These are phyloP conservation scores for Liparis tanakae DNA, from an alignment of 2,797 vertebrate genomes.

Conservation along the genomic window DNA sequence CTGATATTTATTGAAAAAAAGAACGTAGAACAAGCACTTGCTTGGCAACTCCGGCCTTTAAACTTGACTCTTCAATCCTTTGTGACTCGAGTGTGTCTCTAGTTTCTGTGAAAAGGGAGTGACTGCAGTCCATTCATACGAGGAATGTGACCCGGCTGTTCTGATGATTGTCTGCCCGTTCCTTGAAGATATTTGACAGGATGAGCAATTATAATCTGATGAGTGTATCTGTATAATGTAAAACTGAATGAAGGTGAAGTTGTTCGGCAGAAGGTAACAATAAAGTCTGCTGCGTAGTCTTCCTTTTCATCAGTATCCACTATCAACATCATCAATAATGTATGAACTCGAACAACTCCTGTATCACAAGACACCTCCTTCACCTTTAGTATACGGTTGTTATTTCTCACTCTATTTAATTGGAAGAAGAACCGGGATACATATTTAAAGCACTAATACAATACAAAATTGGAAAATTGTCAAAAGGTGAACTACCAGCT, in stretches of 20 bases:
- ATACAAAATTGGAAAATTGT: neutral
- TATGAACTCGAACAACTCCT: slow-evolving; percentile 20
- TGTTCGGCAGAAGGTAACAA: slow-evolving; percentile 18
- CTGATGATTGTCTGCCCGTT: slow-evolving; percentile 3
- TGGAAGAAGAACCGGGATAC: neutral
- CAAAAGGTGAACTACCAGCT: slow-evolving; percentile 8
- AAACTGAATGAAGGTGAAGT: neutral
- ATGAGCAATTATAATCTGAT: slow-evolving; percentile 10
- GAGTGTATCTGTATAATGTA: neutral
- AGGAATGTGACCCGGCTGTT: slow-evolving; percentile 60
- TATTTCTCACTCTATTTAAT: slow-evolving; percentile 6
- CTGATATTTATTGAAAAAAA: slow-evolving; percentile 10
- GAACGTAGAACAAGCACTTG: slow-evolving; percentile 5
- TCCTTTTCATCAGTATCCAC: slow-evolving; percentile 45
- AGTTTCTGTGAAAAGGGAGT: slow-evolving; percentile 67
- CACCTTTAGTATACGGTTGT: neutral
- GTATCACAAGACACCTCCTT: neutral
- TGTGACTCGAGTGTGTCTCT: slow-evolving; percentile 21
- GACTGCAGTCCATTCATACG: slow-evolving; percentile 48
- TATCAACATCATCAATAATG: slow-evolving; percentile 64
- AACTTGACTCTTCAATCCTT: slow-evolving; percentile 23
- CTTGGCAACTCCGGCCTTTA: slow-evolving; percentile 15
- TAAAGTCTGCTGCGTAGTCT: slow-evolving; percentile 31
- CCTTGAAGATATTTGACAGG: slow-evolving; percentile 17
- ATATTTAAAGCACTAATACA: neutral